Percentiles rank a stretch among this genome's conserved stretches.
Evolutionary conservation across 2,113 vertebrate species (phyloP).

Genomic region (Naja naja): DNA sequence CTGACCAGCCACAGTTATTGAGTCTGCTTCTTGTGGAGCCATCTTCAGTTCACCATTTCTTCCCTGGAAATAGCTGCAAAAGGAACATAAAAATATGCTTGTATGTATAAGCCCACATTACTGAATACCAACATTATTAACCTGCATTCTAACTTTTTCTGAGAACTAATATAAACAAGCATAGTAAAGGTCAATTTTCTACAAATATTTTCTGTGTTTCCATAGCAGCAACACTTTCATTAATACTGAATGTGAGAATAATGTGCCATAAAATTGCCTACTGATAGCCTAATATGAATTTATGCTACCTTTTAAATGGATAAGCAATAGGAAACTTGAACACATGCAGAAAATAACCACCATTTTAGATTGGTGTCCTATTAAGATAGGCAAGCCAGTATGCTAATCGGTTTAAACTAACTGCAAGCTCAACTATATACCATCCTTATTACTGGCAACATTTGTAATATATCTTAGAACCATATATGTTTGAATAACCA

Average conservation of each 20-base stretch:
- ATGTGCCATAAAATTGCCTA: slow-evolving; percentile 10
- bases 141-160: not conserved
- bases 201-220: slow-evolving; percentile 11
- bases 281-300: not conserved
- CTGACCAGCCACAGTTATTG: not conserved
- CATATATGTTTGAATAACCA: not conserved
- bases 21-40: not conserved
- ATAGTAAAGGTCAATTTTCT: not conserved
- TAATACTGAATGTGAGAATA: slow-evolving; percentile 13
- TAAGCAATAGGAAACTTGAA: slow-evolving; percentile 13
- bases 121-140: not conserved
- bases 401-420: not conserved
- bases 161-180: not conserved
- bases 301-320: not conserved
- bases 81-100: not conserved
- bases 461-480: slow-evolving; percentile 12
- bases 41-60: not conserved
- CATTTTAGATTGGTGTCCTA: not conserved
- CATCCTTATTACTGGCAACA: not conserved
- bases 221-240: not conserved
- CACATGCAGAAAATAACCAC: slow-evolving; percentile 26
- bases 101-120: not conserved
- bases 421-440: not conserved
- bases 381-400: not conserved
- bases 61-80: not conserved